phyloP scores from a whole-genome alignment of 2,888 invertebrate species.

The Melinaea menophilus region DNA sequence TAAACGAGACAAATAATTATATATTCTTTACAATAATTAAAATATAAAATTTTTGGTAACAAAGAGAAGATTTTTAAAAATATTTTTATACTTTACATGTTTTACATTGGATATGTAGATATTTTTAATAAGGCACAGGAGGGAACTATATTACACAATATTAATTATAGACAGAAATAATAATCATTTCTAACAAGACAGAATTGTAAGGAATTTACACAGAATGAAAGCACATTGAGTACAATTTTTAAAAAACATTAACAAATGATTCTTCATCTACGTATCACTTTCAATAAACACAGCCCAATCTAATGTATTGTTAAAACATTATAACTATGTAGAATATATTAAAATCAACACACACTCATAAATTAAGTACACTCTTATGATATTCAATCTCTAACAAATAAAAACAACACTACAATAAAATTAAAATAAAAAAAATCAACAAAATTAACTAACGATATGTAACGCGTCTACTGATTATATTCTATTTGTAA shows the following conservation, averaged over 20 bases:
- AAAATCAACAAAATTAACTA: no score
- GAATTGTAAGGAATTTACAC: not conserved
- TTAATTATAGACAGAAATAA: not conserved
- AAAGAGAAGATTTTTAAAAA: not conserved
- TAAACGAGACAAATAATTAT: not conserved
- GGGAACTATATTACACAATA: conserved; percentile 4
- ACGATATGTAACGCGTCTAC: no score
- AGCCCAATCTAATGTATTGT: conserved; percentile 15
- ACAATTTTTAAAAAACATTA: conserved; percentile 4
- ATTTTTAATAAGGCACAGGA: conserved; percentile 24
- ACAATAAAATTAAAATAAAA: no score
- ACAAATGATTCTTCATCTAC: not conserved
- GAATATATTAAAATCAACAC: not conserved
- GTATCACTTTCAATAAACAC: conserved; percentile 25
- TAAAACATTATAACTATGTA: not conserved
- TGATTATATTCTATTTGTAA: no score
- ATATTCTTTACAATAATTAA: not conserved
- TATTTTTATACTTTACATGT: not conserved
- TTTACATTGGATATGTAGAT: conserved; percentile 10
- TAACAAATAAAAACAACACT: no score
- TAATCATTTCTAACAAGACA: not conserved
- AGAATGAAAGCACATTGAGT: conserved; percentile 4
- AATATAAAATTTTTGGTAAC: conserved; percentile 1
- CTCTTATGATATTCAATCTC: no score
- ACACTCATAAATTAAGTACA: no score